Evolutionary conservation across 2,113 vertebrate genomes (phyloP), one percentile per base, ranked within the genome.

Genomic region (Pelecanus crispus): DNA sequence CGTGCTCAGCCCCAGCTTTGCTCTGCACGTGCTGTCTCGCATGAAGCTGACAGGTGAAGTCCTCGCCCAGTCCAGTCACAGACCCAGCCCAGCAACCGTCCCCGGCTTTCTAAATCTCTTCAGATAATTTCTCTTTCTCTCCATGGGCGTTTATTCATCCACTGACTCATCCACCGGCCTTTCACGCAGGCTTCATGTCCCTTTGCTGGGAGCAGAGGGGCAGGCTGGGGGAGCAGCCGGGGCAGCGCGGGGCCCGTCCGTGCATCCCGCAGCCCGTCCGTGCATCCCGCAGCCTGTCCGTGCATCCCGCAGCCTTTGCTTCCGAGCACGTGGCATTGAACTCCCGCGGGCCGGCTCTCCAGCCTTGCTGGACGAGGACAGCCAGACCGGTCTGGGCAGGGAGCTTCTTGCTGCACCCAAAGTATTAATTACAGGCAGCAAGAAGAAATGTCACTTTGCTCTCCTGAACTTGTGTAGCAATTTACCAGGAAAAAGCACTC

Each of bases 131-230:
- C 65, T 45, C 42, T 22, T 55, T 20, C 59, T 53, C 53, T 24
- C 55, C 8, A 3, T 5, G 28, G 34, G 49, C 49, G 3, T 85
- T 73, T 52, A 31, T 31, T 18, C n/a, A 28, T 6, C 70, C 42
- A 3, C 10, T 7, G 22, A 13, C n/a, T 36, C 52, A 45, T 2
- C 58, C 28, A 1, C 7, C 8, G 25, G 40, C 28, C 56, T 8
- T n/a, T 21, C n/a, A 3, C 0, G 0, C 6, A 32, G 63, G 8
- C 7, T 16, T 0, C 2, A 2, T 0, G 8, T 13, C 55, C 21
- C 49, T 55, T 24, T 20, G 52, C 36, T 26, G 9, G 75, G 62
- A 45, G 55, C 55, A 13, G 18, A 16, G 29, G 45, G 32, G 32
- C 29, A 13, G 56, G 36, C 52, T 16, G 52, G 79, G 13, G 50